Evolutionary conservation across 2,113 vertebrate genomes (phyloP).

Genomic region (Synodontis membranacea): DNA sequence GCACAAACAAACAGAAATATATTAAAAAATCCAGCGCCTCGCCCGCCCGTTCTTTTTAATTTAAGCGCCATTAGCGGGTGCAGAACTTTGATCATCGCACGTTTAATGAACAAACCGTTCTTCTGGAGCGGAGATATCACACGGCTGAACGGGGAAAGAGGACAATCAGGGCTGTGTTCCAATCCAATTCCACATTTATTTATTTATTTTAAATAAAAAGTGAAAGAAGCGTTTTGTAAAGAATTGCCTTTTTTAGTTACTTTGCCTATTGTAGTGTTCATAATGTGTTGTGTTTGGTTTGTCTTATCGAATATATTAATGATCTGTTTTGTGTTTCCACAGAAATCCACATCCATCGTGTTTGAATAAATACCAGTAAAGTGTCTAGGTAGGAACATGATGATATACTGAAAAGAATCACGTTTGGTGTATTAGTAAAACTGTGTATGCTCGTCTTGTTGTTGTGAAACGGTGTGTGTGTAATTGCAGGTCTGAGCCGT

Average conservation of each 20-base stretch:
- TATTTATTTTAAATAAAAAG: not conserved
- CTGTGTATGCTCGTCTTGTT: not conserved
- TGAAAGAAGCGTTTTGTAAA: not conserved
- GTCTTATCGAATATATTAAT: no score
- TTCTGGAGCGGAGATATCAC: not conserved
- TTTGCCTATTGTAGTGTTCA: not conserved
- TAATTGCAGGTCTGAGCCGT: not conserved
- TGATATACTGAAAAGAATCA: not conserved
- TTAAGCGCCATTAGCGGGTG: not conserved
- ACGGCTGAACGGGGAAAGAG: not conserved
- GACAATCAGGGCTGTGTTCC: constrained; percentile 4
- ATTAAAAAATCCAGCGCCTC: not conserved
- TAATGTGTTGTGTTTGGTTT: no score
- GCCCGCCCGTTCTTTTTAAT: not conserved
- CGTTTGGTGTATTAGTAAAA: no score
- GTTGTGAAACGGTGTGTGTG: not conserved
- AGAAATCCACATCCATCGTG: no score
- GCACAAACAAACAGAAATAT: not conserved
- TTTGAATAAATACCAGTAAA: not conserved
- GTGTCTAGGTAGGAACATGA: not conserved
- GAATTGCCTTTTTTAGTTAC: not conserved
- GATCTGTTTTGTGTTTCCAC: not conserved
- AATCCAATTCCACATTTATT: not conserved
- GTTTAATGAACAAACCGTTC: not conserved
- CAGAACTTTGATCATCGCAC: constrained; percentile 23